Percentiles rank a stretch among this genome's conserved stretches.
Evolutionary conservation across 2,113 vertebrate species (phyloP).

Genomic region (Cinclus cinclus): DNA sequence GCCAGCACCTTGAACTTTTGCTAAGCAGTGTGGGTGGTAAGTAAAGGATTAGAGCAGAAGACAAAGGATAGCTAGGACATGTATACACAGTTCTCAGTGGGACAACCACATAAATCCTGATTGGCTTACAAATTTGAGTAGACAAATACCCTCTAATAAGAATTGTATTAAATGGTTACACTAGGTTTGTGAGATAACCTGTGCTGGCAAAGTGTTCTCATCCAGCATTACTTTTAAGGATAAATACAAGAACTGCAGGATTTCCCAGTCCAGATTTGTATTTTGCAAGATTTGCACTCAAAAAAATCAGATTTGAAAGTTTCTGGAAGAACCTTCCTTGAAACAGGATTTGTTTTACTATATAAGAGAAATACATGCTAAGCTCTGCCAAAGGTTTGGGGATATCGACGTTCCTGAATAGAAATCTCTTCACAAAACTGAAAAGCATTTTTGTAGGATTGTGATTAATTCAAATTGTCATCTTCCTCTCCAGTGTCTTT

Average conservation of each 20-base stretch:
- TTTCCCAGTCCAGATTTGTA: not conserved
- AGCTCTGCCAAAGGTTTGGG: not conserved
- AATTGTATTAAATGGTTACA: not conserved
- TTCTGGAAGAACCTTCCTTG: not conserved
- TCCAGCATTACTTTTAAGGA: not conserved
- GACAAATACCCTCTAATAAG: not conserved
- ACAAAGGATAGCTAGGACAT: not conserved
- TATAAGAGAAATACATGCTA: not conserved
- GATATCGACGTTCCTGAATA: not conserved
- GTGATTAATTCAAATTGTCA: not conserved
- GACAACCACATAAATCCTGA: not conserved
- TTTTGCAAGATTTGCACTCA: not conserved
- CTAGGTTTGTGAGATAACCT: not conserved
- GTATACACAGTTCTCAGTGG: not conserved
- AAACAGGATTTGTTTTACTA: not conserved
- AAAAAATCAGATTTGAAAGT: not conserved
- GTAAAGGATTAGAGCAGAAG: not conserved
- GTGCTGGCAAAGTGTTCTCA: not conserved
- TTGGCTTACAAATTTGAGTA: not conserved
- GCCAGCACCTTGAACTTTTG: not conserved
- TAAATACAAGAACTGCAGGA: not conserved
- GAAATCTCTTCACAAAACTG: not conserved
- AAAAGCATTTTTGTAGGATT: not conserved
- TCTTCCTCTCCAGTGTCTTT: not conserved
- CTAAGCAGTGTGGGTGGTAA: not conserved